Evolutionary conservation across 2,797 vertebrate genomes (phyloP), one percentile per base, ranked within the genome.

Genomic region (Semaprochilodus insignis): DNA sequence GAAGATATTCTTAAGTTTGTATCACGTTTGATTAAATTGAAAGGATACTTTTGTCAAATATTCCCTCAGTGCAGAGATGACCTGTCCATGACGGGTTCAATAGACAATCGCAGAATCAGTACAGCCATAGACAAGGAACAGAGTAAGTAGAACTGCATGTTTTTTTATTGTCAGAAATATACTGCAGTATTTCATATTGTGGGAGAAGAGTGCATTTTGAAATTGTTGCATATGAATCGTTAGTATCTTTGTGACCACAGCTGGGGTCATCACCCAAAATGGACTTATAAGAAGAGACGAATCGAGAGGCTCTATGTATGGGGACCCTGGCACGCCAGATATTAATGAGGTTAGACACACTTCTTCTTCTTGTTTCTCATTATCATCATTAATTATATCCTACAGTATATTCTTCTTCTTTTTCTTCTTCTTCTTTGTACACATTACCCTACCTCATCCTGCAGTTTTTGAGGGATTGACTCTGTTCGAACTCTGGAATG

Each of bases 261-360:
- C 86, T 96, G 96, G 93, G 70, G 92, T 91, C 0, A 88, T 87
- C 11, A 69, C 88, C 88, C 94, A 94, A 84, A 99, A 98, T 27
- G 97, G 97, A 79, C 96, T 95, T 0, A 10, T 97, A 51, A 97
- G 95, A 83, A 92, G 96, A 87, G 97, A 99, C 36, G 97, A 99
- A 92, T 98, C 97, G 0, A 94, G 96, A 87, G 87, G 94, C 70
- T 99, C 97, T 25, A 90, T 99, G 81, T 95, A 94, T 74, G 94
- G 95, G 15, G 98, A 99, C 65, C 90, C 93, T 0, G 92, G 92
- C 25, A 89, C 92, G 4, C 85, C 88, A 23, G 94, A 95, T 88
- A 90, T 87, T 86, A 87, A 40, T 31, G 94, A 95, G 93, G 95
- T 95, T 52, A 90, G 88, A 52, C 65, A 44, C 15, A 54, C 16